Base-by-base conservation (phyloP, 2,888 invertebrate genomes). In the Leptinotarsa haldemani region DNA sequence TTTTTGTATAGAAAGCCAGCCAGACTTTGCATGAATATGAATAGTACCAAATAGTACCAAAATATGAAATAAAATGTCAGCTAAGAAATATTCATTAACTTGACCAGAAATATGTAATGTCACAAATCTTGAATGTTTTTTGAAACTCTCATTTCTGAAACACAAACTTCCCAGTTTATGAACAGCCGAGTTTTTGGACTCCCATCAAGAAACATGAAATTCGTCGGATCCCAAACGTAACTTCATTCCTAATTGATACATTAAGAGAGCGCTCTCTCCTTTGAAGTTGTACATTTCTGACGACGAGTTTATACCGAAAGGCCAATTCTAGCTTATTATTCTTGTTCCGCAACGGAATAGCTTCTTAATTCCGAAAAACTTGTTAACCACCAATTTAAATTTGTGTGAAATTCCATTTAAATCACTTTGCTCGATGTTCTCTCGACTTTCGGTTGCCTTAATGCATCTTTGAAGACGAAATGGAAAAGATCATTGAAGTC, bases 301-400 rank as follows among this genome's bases (percentile, higher is more conserved):
- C 79, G 81, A 79, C 77, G 81, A 79, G 79, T 80, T 79, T 77
- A 58, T 79, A 73, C 79, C 68, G 77, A 80, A 20, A 78, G 74
- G 79, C 79, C 83, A 83, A 83, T 84, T 82, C 82, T 78, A 79
- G 80, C 83, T 83, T 83, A 84, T 85, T 85, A 85, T 85, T 85
- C 84, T 80, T 83, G 83, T 84, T 86, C 84, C 85, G 83, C 80
- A 79, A 74, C 82, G 84, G 84, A 83, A 86, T 87, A 81, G 86
- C 85, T 86, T 85, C 85, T 84, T 85, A 85, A 86, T 85, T 85
- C 83, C 84, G 79, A 83, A 85, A 86, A 87, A 86, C 84, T 86
- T 83, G 85, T 87, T 86, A 86, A 85, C 85, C 85, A 79, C 85
- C 40, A 85, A 86, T 85, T 85, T 85, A 82, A 86, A 86, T 85